phyloP scores from a whole-genome alignment of 2,888 invertebrate species.

The Sabatieria punctata region DNA sequence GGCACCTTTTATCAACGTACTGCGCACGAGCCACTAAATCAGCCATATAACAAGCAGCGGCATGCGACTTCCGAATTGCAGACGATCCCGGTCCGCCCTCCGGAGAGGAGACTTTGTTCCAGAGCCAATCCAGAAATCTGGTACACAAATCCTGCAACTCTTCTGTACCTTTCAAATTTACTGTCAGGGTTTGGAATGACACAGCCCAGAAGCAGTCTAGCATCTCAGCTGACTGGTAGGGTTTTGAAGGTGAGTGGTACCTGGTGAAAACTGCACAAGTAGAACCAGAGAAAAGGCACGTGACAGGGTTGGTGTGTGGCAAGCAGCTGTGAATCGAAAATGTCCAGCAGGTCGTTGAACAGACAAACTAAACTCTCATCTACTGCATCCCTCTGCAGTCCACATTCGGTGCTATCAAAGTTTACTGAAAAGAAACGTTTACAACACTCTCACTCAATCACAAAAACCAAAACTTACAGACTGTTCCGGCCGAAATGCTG shows the following conservation, averaged over 20 bases:
- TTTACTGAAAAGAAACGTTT: too few relatives aligned
- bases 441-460: too few relatives aligned
- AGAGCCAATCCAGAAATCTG: conserved; percentile 51
- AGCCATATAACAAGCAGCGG: conserved; percentile 54
- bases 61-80: conserved; percentile 41
- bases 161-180: too few relatives aligned
- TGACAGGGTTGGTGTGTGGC: conserved; percentile 65
- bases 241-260: conserved; percentile 19
- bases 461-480: too few relatives aligned
- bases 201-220: too few relatives aligned
- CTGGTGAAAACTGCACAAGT: conserved; percentile 49
- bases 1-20: conserved; percentile 32
- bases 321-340: conserved; percentile 62
- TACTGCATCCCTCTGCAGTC: too few relatives aligned
- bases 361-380: too few relatives aligned
- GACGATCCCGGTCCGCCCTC: conserved; percentile 45
- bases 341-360: conserved; percentile 45
- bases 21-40: conserved; percentile 54
- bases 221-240: too few relatives aligned
- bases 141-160: conserved; percentile 38
- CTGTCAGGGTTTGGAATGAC: neutral
- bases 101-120: conserved; percentile 53
- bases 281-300: conserved; percentile 58
- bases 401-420: too few relatives aligned
- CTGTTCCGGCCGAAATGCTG: too few relatives aligned